These are phyloP conservation scores for Rhinichthys osculus DNA, from an alignment of 2,797 vertebrate genomes.

Conservation along the genomic window DNA sequence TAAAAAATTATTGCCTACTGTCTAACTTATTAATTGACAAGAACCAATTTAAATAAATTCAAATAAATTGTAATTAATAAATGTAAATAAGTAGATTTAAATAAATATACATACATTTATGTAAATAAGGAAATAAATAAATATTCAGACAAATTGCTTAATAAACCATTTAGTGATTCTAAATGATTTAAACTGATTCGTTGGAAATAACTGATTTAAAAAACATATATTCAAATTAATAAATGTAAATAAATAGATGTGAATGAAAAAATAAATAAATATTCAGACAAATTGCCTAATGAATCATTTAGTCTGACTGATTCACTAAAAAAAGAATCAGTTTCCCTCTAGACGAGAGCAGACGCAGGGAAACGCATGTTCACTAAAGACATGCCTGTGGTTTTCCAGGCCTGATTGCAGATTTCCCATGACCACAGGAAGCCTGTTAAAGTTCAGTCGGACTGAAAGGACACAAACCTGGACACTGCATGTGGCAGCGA, in stretches of 20 bases:
- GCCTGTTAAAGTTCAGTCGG: not conserved
- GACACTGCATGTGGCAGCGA: slow-evolving; percentile 96
- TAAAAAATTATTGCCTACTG: too few relatives aligned
- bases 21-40: not conserved
- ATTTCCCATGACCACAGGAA: not conserved
- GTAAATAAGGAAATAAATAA: not conserved
- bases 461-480: slow-evolving; percentile 80
- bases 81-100: not conserved
- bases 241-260: too few relatives aligned
- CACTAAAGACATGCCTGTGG: not conserved
- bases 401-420: not conserved
- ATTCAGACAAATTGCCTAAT: not conserved
- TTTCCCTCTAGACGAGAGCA: not conserved
- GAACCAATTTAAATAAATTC: not conserved
- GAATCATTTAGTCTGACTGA: not conserved
- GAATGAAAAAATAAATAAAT: not conserved
- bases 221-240: not conserved
- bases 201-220: too few relatives aligned
- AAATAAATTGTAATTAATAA: not conserved
- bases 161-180: not conserved
- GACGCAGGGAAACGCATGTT: not conserved
- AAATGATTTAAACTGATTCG: too few relatives aligned
- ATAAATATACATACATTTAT: not conserved
- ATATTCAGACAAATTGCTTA: not conserved
- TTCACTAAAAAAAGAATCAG: too few relatives aligned